Evolutionary conservation across 2,888 invertebrate species (phyloP).

Genomic region (Phyto melanocephala): DNA sequence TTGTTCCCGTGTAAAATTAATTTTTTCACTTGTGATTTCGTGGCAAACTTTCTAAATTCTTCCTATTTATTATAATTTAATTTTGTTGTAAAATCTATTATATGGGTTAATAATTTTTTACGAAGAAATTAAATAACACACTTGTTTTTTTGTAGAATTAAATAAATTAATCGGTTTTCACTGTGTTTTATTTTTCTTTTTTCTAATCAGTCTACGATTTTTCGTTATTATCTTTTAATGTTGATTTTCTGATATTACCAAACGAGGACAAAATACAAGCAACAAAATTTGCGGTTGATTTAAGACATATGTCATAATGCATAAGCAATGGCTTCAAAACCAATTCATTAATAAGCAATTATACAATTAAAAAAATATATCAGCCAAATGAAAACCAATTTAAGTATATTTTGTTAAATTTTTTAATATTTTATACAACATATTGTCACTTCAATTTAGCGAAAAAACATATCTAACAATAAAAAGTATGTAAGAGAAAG

Average conservation of each 20-base stretch:
- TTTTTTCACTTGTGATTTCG: not conserved
- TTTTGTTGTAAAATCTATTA: not conserved
- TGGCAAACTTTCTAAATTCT: not conserved
- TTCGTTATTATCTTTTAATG: constrained; percentile 11
- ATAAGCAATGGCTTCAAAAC: no score
- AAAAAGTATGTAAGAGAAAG: no score
- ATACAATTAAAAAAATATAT: no score
- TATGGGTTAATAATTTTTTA: not conserved
- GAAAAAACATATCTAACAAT: no score
- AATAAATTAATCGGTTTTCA: constrained; percentile 41
- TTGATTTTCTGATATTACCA: constrained; percentile 13
- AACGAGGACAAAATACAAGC: not conserved
- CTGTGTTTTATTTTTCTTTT: constrained; percentile 31
- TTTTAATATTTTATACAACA: no score
- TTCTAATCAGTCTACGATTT: constrained; percentile 16
- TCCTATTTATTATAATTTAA: not conserved
- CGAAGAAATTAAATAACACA: constrained; percentile 31
- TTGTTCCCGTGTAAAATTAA: constrained; percentile 24
- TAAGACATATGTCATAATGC: no score
- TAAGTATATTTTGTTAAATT: no score
- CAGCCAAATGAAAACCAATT: no score
- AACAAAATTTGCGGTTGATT: not conserved
- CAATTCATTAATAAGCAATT: no score
- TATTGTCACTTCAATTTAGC: no score
- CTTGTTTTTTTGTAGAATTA: constrained; percentile 25